Percentiles rank a stretch among this genome's conserved stretches.
Conservation (phyloP, 2,888 invertebrate genomes). For the Hedychridium roseum region DNA sequence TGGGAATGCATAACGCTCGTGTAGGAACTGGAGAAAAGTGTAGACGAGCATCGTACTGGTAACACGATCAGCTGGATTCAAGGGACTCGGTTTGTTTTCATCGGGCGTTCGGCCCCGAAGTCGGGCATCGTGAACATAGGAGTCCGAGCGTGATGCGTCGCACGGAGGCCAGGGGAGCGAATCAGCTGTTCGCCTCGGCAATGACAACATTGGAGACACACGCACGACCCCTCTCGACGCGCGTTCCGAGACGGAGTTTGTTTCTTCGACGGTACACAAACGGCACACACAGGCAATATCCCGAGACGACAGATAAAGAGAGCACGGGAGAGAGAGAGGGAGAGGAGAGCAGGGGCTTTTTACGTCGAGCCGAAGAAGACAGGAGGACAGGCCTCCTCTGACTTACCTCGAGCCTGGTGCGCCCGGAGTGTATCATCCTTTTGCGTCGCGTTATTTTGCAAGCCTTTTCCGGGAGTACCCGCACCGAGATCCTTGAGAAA, state of each 20-base stretch:
- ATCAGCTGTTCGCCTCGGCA: constrained; percentile 60
- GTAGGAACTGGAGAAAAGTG: neutral
- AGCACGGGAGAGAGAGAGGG: no score
- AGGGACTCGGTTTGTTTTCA: no score
- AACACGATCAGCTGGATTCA: no score
- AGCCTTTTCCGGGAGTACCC: constrained; percentile 55
- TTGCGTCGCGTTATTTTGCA: constrained; percentile 64
- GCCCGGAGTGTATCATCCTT: constrained; percentile 65
- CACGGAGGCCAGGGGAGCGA: constrained; percentile 43
- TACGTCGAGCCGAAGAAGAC: no score
- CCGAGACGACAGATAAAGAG: no score
- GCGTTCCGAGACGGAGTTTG: neutral
- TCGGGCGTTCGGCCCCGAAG: no score
- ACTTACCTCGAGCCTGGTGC: constrained; percentile 64
- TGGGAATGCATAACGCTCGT: constrained; percentile 11
- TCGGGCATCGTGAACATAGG: neutral
- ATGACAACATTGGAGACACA: constrained; percentile 61
- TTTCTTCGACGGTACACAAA: constrained; percentile 18
- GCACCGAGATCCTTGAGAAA: constrained; percentile 42
- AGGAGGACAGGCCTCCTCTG: no score
- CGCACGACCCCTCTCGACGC: constrained; percentile 27
- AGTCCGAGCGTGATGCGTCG: constrained; percentile 22
- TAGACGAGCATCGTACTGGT: no score
- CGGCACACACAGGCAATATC: no score
- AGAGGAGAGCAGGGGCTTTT: no score